These are phyloP conservation scores for Euplexia lucipara DNA, from an alignment of 2,888 invertebrate species.

Conservation along the genomic window DNA sequence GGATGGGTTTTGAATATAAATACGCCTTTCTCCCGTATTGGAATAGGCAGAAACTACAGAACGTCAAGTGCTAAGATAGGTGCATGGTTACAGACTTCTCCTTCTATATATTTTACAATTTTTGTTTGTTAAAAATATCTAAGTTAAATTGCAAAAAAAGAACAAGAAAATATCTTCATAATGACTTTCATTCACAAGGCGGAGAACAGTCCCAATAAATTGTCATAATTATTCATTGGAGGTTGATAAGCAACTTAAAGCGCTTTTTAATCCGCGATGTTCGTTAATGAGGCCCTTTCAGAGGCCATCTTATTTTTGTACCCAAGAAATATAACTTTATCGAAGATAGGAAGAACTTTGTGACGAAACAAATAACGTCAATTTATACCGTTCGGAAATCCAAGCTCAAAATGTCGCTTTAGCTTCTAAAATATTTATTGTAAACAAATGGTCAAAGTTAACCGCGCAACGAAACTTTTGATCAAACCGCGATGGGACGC, in stretches of 20 bases:
- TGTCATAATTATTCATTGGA: conserved; percentile 16
- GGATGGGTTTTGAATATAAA: no score
- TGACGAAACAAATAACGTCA: conserved; percentile 30
- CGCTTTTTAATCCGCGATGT: conserved; percentile 7
- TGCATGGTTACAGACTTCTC: no score
- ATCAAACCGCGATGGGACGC: conserved; percentile 38
- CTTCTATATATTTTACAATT: no score
- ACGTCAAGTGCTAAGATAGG: no score
- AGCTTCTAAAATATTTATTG: conserved; percentile 46
- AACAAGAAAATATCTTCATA: background rate
- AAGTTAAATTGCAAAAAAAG: no score
- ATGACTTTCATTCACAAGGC: background rate
- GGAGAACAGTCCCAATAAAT: background rate
- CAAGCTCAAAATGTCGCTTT: conserved; percentile 26
- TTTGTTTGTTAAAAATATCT: no score
- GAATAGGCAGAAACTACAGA: no score
- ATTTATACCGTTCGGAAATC: conserved; percentile 43
- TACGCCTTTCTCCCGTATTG: no score
- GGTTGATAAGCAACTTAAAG: conserved; percentile 17
- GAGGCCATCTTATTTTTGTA: background rate
- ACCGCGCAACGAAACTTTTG: conserved; percentile 32
- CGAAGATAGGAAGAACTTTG: conserved; percentile 34
- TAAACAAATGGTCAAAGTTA: conserved; percentile 46
- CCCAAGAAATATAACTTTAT: conserved; percentile 6
- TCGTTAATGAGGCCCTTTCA: conserved; percentile 20